phyloP scores from a whole-genome alignment of 2,113 vertebrate species.

The Oryzias javanicus region DNA sequence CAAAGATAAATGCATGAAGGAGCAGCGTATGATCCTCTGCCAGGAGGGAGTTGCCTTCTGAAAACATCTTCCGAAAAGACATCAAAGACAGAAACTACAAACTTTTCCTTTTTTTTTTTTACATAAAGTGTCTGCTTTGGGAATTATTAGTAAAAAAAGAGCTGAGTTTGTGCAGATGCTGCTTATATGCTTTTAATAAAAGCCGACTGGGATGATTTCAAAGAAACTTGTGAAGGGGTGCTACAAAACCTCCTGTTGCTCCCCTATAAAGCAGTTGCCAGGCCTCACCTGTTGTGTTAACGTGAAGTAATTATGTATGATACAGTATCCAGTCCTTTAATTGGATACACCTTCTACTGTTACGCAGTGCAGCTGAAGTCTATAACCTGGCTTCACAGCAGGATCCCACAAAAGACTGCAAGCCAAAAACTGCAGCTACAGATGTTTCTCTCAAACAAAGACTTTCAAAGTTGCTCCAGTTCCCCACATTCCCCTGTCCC shows the following conservation, averaged over 20 bases:
- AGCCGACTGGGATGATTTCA: neutral
- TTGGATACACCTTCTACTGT: conserved; percentile 63
- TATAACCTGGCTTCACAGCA: conserved; percentile 40
- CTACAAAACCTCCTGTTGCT: conserved; percentile 28
- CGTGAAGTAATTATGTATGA: conserved; percentile 69
- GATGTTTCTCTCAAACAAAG: conserved; percentile 69
- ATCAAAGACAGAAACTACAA: conserved; percentile 26
- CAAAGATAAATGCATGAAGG: conserved; percentile 52
- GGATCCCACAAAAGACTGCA: conserved; percentile 40
- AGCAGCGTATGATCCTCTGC: conserved; percentile 44
- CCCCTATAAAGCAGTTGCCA: conserved; percentile 51
- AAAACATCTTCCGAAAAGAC: conserved; percentile 51
- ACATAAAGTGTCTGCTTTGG: neutral
- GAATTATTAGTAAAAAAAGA: neutral
- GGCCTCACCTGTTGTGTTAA: conserved; percentile 63
- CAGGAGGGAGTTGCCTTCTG: conserved; percentile 42
- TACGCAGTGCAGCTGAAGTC: conserved; percentile 57
- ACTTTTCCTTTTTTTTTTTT: conserved; percentile 15
- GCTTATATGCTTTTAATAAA: too few species aligned
- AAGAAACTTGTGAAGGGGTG: conserved; percentile 13
- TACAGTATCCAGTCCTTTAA: conserved; percentile 60
- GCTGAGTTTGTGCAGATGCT: too few species aligned
- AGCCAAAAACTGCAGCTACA: conserved; percentile 45
- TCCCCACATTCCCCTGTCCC: conserved; percentile 7
- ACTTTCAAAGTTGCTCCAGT: conserved; percentile 51